Percentiles rank a stretch among this genome's conserved stretches.
Conservation (phyloP, 2,888 invertebrate species). For the Dendrolimus pini region DNA sequence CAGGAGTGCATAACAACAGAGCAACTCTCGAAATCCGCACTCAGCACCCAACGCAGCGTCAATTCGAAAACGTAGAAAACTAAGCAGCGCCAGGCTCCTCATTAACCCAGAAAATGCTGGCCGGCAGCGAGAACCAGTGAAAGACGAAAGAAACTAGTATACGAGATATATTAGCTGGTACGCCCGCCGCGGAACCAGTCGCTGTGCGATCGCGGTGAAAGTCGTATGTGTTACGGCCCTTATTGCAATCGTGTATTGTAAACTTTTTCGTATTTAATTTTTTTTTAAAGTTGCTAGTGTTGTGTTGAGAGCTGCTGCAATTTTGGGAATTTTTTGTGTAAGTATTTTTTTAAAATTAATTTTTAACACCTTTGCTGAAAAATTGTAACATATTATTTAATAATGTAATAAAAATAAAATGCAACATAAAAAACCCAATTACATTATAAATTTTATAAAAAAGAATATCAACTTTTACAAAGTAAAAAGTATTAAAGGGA, state of each 20-base stretch:
- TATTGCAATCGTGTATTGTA: slow-evolving; percentile 23
- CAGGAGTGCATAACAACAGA: slow-evolving; percentile 49
- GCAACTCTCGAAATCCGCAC: slow-evolving; percentile 31
- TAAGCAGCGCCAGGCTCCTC: slow-evolving; percentile 53
- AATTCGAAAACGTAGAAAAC: slow-evolving; percentile 71
- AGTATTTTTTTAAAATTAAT: slow-evolving; percentile 19
- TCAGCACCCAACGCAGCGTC: slow-evolving; percentile 39
- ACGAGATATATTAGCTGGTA: slow-evolving; percentile 62
- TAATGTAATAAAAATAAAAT: too few species aligned
- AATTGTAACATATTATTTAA: too few species aligned
- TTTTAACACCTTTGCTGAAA: too few species aligned
- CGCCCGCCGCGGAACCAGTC: slow-evolving; percentile 36
- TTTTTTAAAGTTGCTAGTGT: slow-evolving; percentile 29
- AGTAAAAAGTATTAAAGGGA: too few species aligned
- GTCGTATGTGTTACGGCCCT: slow-evolving; percentile 29
- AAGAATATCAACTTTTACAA: too few species aligned
- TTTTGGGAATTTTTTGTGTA: slow-evolving; percentile 43
- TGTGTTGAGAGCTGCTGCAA: slow-evolving; percentile 30
- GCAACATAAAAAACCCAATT: too few species aligned
- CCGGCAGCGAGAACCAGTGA: slow-evolving; percentile 56
- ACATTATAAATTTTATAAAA: too few species aligned
- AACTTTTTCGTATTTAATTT: slow-evolving; percentile 22
- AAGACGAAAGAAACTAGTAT: slow-evolving; percentile 70
- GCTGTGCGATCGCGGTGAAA: slow-evolving; percentile 32
- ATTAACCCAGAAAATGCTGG: slow-evolving; percentile 71